phyloP scores from a whole-genome alignment of 2,888 invertebrate species.

The Xestia c-nigrum region DNA sequence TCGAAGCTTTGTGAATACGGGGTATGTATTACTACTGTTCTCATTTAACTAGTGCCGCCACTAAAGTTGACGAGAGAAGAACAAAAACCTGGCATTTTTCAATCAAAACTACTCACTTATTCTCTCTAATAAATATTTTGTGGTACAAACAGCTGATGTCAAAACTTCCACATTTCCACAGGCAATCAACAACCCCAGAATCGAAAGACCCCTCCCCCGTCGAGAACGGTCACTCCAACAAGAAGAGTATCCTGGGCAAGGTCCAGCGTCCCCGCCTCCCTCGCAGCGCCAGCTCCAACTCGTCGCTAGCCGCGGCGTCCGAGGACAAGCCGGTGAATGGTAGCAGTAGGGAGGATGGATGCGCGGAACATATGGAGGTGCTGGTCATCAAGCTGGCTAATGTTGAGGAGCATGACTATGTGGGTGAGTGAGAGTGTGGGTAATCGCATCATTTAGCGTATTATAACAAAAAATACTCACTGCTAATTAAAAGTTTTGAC shows the following conservation, averaged over 20 bases:
- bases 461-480: too few relatives aligned
- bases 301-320: slow-evolving; percentile 69
- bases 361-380: slow-evolving; percentile 80
- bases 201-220: slow-evolving; percentile 75
- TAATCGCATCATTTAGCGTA: too few relatives aligned
- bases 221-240: slow-evolving; percentile 78
- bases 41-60: not conserved
- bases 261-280: slow-evolving; percentile 82
- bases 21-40: not conserved
- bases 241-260: slow-evolving; percentile 83
- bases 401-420: slow-evolving; percentile 84
- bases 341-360: slow-evolving; percentile 68
- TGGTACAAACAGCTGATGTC: not conserved
- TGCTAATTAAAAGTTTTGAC: too few relatives aligned
- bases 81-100: not conserved
- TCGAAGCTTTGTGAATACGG: too few relatives aligned
- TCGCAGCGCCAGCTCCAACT: slow-evolving; percentile 78
- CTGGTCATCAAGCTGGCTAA: slow-evolving; percentile 85
- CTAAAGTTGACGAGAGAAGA: too few relatives aligned
- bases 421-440: slow-evolving; percentile 76
- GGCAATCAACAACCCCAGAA: slow-evolving; percentile 77
- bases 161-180: slow-evolving; percentile 51
- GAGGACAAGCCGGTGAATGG: slow-evolving; percentile 76
- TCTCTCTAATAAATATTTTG: not conserved
- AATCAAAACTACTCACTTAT: not conserved